Conservation (phyloP, 1,140 invertebrate genomes). For the Berghia stephanieae region DNA sequence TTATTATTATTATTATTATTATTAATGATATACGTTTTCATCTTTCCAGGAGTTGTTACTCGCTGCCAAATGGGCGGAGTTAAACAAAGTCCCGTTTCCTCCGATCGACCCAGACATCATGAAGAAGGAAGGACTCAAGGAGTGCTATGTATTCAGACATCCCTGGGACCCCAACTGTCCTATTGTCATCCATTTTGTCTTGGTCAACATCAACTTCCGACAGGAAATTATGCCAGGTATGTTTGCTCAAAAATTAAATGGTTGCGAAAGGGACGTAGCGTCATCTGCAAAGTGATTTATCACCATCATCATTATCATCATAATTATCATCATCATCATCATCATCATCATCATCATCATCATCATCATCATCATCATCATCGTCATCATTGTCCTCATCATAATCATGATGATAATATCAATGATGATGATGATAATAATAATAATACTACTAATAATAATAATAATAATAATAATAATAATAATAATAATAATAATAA, state of each 20-base stretch:
- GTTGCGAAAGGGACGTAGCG: too few relatives aligned
- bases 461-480: neutral
- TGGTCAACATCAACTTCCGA: conserved; percentile 68
- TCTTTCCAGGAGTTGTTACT: conserved; percentile 65
- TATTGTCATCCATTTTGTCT: conserved; percentile 67
- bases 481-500: neutral
- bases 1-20: too few relatives aligned
- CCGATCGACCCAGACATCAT: conserved; percentile 64
- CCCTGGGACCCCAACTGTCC: conserved; percentile 66
- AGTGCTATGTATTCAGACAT: conserved; percentile 69
- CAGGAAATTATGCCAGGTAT: conserved; percentile 65
- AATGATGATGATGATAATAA: too few relatives aligned
- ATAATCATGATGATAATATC: too few relatives aligned
- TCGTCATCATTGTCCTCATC: neutral
- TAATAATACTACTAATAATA: too few relatives aligned
- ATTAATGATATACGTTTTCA: too few relatives aligned
- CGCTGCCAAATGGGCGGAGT: conserved; percentile 68
- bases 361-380: neutral
- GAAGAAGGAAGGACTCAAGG: conserved; percentile 63
- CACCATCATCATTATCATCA: neutral
- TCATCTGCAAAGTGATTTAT: too few relatives aligned
- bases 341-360: neutral
- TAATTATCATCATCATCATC: neutral
- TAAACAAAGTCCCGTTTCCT: conserved; percentile 68
- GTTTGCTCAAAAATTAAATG: neutral